These are phyloP conservation scores for Notodonta ziczac DNA, from an alignment of 2,888 invertebrate genomes.

Conservation along the genomic window DNA sequence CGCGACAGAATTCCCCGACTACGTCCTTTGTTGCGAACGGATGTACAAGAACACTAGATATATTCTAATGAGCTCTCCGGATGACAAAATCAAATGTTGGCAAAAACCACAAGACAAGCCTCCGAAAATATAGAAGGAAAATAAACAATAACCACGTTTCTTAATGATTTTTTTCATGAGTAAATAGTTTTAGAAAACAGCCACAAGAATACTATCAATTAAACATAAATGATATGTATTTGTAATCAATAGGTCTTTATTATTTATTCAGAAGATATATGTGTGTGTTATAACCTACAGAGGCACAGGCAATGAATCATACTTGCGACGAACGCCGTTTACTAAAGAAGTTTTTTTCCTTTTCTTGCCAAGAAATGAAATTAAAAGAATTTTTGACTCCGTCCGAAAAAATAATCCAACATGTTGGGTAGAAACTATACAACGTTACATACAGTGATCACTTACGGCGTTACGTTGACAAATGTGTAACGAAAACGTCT, in stretches of 20 bases:
- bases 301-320: neutral
- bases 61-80: constrained; percentile 37
- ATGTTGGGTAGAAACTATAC: constrained; percentile 13
- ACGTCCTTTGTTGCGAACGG: constrained; percentile 52
- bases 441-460: constrained; percentile 18
- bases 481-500: neutral
- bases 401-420: constrained; percentile 3
- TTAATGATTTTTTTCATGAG: neutral
- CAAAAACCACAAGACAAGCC: constrained; percentile 21
- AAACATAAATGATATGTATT: neutral
- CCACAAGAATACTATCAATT: constrained; percentile 16
- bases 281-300: neutral
- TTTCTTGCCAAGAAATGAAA: neutral
- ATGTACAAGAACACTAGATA: constrained; percentile 43
- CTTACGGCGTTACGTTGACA: neutral
- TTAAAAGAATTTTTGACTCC: neutral
- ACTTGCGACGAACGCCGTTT: neutral
- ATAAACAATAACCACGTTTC: neutral
- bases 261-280: constrained; percentile 1
- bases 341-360: neutral
- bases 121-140: constrained; percentile 1
- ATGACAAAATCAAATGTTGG: constrained; percentile 22
- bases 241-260: neutral
- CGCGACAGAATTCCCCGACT: constrained; percentile 42
- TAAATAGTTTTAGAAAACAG: neutral